phyloP scores from a whole-genome alignment of 2,113 vertebrate species.

The Chauna torquata region DNA sequence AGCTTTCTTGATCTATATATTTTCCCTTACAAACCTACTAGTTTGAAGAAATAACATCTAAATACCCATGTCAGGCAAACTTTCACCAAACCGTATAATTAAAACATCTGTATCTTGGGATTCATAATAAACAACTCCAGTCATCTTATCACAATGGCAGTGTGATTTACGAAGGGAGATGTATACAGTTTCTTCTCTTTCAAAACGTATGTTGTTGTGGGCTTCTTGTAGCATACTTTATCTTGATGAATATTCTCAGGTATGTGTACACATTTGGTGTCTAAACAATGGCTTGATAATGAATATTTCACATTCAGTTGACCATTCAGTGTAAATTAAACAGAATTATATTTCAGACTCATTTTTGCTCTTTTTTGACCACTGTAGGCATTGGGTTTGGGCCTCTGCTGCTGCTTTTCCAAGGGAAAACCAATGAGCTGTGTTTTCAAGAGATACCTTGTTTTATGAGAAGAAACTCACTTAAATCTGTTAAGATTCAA shows the following conservation, averaged over 20 bases:
- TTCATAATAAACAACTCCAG: neutral
- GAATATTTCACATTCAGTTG: neutral
- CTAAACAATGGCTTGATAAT: neutral
- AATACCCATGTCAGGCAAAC: neutral
- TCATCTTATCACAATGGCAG: neutral
- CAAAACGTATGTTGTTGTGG: neutral
- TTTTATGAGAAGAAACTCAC: neutral
- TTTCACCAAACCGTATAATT: neutral
- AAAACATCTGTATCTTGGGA: neutral
- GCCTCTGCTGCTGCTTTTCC: neutral
- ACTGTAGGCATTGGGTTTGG: neutral
- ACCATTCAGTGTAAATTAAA: neutral
- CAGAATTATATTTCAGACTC: neutral
- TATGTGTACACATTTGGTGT: neutral
- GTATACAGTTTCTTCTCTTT: neutral
- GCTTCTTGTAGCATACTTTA: neutral
- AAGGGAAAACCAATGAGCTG: neutral
- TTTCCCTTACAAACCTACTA: neutral
- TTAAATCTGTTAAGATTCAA: neutral
- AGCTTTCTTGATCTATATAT: neutral
- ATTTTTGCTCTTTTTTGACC: neutral
- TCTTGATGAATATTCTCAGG: neutral
- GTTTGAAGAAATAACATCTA: neutral
- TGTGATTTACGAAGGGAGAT: neutral
- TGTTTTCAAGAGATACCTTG: neutral